phyloP scores from a whole-genome alignment of 2,888 invertebrate genomes.

The Andrena bucephala region DNA sequence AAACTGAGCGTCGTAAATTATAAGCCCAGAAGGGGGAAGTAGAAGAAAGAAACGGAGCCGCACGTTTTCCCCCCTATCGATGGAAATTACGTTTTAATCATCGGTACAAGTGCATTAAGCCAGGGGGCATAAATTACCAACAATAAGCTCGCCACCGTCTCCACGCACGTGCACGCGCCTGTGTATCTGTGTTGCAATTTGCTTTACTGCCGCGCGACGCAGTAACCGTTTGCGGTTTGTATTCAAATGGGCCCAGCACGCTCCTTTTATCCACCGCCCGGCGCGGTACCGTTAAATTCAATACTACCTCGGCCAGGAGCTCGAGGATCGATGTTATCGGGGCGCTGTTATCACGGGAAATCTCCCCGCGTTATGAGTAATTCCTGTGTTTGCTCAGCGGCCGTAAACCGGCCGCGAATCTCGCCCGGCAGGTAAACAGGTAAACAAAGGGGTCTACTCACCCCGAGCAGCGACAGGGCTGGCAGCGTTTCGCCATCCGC shows the following conservation, averaged over 20 bases:
- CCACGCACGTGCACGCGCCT: slow-evolving; percentile 21
- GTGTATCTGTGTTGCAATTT: slow-evolving; percentile 64
- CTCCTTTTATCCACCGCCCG: slow-evolving; percentile 39
- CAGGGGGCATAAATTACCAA: slow-evolving; percentile 61
- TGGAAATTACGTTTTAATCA: slow-evolving; percentile 71
- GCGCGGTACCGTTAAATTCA: slow-evolving; percentile 54
- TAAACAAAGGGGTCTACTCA: slow-evolving; percentile 57
- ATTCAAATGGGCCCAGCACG: slow-evolving; percentile 63
- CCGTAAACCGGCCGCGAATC: not conserved
- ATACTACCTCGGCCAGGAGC: slow-evolving; percentile 36
- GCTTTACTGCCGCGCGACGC: slow-evolving; percentile 56
- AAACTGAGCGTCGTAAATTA: slow-evolving; percentile 55
- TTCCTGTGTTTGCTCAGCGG: slow-evolving; percentile 25
- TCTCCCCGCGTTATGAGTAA: slow-evolving; percentile 41
- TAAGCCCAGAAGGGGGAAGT: not conserved
- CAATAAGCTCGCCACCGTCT: slow-evolving; percentile 28
- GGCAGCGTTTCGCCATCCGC: slow-evolving; percentile 47
- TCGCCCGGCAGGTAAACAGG: not conserved
- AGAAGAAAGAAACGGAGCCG: slow-evolving; percentile 42
- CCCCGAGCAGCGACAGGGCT: slow-evolving; percentile 58
- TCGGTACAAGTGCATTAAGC: slow-evolving; percentile 63
- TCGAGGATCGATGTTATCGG: slow-evolving; percentile 46
- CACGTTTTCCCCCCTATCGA: slow-evolving; percentile 61
- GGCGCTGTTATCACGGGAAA: slow-evolving; percentile 26
- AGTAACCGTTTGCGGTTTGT: slow-evolving; percentile 63